phyloP scores from a whole-genome alignment of 2,113 vertebrate genomes.

The Oostethus manadensis region DNA sequence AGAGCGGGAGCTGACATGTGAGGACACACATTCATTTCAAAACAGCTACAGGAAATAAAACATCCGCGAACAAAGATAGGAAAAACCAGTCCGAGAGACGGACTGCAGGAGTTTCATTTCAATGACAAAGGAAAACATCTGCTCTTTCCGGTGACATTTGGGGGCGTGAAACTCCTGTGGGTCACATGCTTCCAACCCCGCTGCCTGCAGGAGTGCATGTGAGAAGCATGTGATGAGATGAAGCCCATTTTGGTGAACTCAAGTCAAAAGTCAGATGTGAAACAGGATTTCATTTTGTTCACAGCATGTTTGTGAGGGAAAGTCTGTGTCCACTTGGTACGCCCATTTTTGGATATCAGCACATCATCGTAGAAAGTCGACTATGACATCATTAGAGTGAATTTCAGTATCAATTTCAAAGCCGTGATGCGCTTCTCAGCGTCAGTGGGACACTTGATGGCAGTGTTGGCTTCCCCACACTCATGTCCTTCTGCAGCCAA shows the following conservation, averaged over 20 bases:
- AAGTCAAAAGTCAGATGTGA: conserved; percentile 41
- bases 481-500: too few relatives aligned
- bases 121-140: neutral
- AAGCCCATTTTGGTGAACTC: conserved; percentile 26
- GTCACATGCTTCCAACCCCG: conserved; percentile 45
- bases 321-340: too few relatives aligned
- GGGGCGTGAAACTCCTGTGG: conserved; percentile 16
- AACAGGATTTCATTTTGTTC: too few relatives aligned
- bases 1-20: conserved; percentile 26
- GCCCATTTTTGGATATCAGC: too few relatives aligned
- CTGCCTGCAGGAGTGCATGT: conserved; percentile 43
- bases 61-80: neutral
- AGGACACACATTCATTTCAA: conserved; percentile 2
- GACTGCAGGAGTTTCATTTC: neutral
- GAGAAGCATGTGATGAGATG: conserved; percentile 56
- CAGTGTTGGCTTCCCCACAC: too few relatives aligned
- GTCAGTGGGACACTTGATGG: too few relatives aligned
- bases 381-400: too few relatives aligned
- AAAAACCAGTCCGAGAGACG: neutral
- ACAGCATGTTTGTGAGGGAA: too few relatives aligned
- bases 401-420: too few relatives aligned
- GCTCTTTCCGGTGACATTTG: conserved; percentile 9
- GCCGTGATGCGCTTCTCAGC: too few relatives aligned
- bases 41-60: conserved; percentile 1
- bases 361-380: too few relatives aligned